phyloP scores from a whole-genome alignment of 1,140 invertebrate species.

The Cotesia typhae region DNA sequence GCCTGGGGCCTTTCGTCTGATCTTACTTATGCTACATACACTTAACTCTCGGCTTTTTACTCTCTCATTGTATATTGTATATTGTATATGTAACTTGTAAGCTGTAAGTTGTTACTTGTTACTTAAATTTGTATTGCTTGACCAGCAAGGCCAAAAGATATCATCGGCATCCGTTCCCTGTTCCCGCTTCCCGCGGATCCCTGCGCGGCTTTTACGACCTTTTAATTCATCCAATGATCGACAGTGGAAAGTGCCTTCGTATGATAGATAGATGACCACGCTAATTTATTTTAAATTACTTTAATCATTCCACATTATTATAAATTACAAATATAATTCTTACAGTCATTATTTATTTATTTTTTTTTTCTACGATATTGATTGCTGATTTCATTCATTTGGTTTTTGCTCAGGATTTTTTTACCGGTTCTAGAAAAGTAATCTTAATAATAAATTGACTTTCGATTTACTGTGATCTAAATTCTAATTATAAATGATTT shows the following conservation, averaged over 20 bases:
- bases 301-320: background rate
- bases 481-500: no score
- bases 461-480: no score
- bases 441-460: no score
- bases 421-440: no score
- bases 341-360: background rate
- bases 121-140: background rate
- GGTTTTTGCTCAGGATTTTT: no score
- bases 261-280: slow-evolving; percentile 8
- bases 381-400: background rate
- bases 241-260: slow-evolving; percentile 16
- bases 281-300: slow-evolving; percentile 20
- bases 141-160: background rate
- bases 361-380: background rate
- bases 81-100: slow-evolving; percentile 16
- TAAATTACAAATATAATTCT: no score
- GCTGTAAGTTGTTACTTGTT: no score
- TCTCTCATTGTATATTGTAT: background rate
- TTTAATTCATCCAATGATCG: slow-evolving; percentile 17
- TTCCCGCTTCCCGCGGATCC: no score
- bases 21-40: background rate
- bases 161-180: slow-evolving; percentile 2
- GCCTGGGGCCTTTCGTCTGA: slow-evolving; percentile 7
- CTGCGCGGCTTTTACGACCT: slow-evolving; percentile 13
- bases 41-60: no score